Conservation (phyloP, 2,797 vertebrate species). For the Lepidocolaptes lacrymiger region DNA sequence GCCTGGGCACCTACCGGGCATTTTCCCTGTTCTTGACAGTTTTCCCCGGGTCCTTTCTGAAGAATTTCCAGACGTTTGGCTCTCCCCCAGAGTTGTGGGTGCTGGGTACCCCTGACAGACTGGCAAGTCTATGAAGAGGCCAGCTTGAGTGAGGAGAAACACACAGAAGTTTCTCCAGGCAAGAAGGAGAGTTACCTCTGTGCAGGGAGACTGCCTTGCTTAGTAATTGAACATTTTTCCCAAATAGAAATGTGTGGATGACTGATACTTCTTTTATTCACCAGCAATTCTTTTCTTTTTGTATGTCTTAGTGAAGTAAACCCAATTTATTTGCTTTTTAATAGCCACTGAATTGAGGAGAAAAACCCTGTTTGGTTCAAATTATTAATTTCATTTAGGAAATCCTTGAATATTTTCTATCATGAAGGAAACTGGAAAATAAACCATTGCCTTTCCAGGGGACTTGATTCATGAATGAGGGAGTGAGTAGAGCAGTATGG, state of each 20-base stretch:
- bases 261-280: background rate
- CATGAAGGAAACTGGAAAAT: background rate
- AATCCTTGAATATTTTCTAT: background rate
- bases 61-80: background rate
- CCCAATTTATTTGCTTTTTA: background rate
- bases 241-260: background rate
- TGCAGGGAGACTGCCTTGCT: background rate
- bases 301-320: background rate
- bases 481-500: background rate
- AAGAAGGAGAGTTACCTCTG: background rate
- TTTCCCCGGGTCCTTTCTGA: background rate
- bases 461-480: background rate
- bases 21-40: background rate
- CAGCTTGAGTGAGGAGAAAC: background rate
- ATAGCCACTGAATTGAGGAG: background rate
- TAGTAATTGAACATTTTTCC: background rate
- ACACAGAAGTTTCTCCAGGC: background rate
- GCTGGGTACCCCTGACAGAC: background rate
- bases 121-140: background rate
- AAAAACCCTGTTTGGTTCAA: background rate
- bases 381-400: background rate
- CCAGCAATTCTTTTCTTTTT: background rate
- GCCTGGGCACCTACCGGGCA: fast-evolving
- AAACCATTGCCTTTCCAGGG: background rate
- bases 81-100: background rate